Evolutionary conservation across 2,797 vertebrate genomes (phyloP).

Genomic region (Ambastaia sidthimunki): DNA sequence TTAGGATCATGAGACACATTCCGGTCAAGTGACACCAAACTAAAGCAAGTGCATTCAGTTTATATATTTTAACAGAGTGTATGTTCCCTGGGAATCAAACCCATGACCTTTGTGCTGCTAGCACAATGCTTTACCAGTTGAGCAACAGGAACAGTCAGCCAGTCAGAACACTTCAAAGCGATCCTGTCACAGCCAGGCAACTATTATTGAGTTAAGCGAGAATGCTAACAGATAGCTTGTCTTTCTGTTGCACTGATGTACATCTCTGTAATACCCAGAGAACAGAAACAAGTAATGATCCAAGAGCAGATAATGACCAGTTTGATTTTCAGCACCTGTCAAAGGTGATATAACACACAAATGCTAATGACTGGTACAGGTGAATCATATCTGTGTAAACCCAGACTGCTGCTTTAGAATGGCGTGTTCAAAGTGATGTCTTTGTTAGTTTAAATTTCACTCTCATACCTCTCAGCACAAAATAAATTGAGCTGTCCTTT

Average conservation of each 20-base stretch:
- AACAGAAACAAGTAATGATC: neutral
- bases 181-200: neutral
- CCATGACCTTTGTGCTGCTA: no score
- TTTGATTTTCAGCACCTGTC: conserved; percentile 26
- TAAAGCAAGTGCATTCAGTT: no score
- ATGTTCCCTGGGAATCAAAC: no score
- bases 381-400: conserved; percentile 16
- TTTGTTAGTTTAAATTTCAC: conserved; percentile 33
- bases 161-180: no score
- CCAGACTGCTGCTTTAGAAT: conserved; percentile 15
- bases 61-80: no score
- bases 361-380: conserved; percentile 29
- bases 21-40: no score
- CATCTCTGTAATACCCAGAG: neutral
- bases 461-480: conserved; percentile 38
- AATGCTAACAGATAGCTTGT: neutral
- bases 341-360: neutral
- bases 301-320: conserved; percentile 21
- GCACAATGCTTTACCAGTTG: no score
- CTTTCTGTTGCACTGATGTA: neutral
- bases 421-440: conserved; percentile 16
- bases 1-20: no score
- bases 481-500: conserved; percentile 49
- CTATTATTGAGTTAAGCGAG: neutral
- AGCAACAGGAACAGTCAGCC: no score